Conservation (phyloP, 2,797 vertebrate genomes). For the Sibirionetta formosa region DNA sequence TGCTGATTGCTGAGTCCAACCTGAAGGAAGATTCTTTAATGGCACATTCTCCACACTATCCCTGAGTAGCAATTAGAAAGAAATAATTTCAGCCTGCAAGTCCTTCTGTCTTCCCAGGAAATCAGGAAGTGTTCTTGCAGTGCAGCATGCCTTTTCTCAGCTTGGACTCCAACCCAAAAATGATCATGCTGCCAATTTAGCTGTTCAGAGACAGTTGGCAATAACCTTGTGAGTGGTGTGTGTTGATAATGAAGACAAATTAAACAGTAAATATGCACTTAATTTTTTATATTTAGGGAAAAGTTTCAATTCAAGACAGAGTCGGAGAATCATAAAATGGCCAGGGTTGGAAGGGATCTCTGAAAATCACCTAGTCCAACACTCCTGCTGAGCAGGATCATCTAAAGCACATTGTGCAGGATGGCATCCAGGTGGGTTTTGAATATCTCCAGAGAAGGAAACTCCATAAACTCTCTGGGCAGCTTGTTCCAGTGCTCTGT, state of each 20-base stretch:
- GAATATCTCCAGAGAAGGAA: no score
- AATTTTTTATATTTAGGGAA: neutral
- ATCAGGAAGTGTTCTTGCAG: neutral
- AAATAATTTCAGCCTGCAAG: neutral
- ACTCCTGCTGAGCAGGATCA: no score
- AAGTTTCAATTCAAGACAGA: neutral
- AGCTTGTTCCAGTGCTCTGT: no score
- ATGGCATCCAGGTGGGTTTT: no score
- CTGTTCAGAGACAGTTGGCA: slow-evolving; percentile 2
- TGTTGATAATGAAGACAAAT: slow-evolving; percentile 4
- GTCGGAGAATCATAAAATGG: no score
- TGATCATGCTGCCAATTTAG: neutral
- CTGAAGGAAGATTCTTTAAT: neutral
- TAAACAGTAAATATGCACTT: neutral
- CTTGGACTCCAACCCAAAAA: neutral
- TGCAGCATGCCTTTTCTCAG: neutral
- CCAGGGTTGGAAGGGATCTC: no score
- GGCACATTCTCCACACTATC: neutral
- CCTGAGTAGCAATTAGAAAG: neutral
- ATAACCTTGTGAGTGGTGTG: neutral
- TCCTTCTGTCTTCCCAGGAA: neutral
- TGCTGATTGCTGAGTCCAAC: neutral
- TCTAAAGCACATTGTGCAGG: no score
- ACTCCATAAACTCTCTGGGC: no score
- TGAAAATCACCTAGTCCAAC: no score